Evolutionary conservation across 1,140 invertebrate genomes (phyloP).

Genomic region (Thrips palmi): DNA sequence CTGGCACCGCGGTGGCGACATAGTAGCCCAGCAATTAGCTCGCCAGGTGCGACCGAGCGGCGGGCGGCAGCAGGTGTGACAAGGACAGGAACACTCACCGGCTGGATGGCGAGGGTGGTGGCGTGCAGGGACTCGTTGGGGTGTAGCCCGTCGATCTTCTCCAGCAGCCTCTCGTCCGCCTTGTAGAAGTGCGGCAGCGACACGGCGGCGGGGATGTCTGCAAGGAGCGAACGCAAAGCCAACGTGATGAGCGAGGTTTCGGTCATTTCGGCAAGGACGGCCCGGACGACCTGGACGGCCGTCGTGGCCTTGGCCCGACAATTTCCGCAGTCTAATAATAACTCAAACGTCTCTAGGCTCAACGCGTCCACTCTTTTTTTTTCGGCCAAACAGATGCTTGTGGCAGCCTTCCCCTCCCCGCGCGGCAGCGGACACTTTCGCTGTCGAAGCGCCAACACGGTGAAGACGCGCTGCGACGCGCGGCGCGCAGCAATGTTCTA

Average conservation of each 20-base stretch:
- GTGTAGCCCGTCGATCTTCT: constrained; percentile 42
- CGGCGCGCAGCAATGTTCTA: too few species aligned
- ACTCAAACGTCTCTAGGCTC: too few species aligned
- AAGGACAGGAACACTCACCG: constrained; percentile 24
- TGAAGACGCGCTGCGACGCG: too few species aligned
- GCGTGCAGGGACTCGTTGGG: constrained; percentile 35
- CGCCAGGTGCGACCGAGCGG: not conserved
- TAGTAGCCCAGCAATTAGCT: not conserved
- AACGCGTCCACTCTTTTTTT: too few species aligned
- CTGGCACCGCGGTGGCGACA: not conserved
- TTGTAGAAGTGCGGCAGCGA: constrained; percentile 66
- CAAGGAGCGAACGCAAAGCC: too few species aligned
- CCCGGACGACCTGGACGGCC: too few species aligned
- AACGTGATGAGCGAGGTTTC: not conserved
- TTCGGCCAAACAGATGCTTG: too few species aligned
- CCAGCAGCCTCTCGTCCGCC: constrained; percentile 38
- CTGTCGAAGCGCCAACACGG: too few species aligned
- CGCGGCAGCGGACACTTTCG: too few species aligned
- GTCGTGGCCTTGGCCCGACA: too few species aligned
- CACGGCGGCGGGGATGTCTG: constrained; percentile 44
- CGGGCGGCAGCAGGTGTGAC: not conserved
- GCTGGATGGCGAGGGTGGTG: constrained; percentile 29
- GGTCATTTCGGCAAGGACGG: not conserved
- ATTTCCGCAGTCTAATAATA: too few species aligned
- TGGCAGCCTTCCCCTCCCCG: too few species aligned